These are phyloP conservation scores for Protophormia terraenovae DNA, from an alignment of 2,888 invertebrate genomes.

Conservation along the genomic window DNA sequence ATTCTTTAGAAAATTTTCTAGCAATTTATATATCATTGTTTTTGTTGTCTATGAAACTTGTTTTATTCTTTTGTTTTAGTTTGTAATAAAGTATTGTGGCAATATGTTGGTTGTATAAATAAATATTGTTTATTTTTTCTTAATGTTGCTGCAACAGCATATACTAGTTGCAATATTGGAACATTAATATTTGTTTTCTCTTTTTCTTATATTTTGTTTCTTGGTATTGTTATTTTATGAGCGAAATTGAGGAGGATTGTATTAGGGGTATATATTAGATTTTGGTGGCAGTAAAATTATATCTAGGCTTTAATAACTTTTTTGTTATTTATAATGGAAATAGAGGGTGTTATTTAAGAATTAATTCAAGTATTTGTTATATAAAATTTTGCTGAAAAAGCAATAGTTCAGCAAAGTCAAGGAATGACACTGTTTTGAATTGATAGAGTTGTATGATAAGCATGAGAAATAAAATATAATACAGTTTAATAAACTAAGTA, in stretches of 20 bases:
- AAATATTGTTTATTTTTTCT: background rate
- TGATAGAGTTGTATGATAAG: too few species aligned
- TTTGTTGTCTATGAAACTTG: background rate
- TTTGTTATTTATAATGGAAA: too few species aligned
- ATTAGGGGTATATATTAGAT: background rate
- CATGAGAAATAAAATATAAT: too few species aligned
- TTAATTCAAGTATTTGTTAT: too few species aligned
- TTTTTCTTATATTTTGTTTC: too few species aligned
- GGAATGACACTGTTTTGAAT: too few species aligned
- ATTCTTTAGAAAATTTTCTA: background rate
- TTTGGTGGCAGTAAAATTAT: background rate
- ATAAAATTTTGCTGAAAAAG: too few species aligned
- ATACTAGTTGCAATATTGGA: background rate
- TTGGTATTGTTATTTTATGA: background rate
- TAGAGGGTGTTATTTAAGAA: too few species aligned
- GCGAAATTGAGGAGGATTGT: background rate
- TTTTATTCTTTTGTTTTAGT: background rate
- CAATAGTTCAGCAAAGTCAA: too few species aligned
- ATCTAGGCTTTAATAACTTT: too few species aligned
- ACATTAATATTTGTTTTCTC: background rate
- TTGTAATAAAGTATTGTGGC: background rate
- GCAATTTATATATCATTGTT: background rate
- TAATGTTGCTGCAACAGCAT: too few species aligned
- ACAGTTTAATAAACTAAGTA: too few species aligned
- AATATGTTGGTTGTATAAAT: background rate